Base-by-base conservation (phyloP, 2,888 invertebrate genomes). In the Synergus gifuensis region DNA sequence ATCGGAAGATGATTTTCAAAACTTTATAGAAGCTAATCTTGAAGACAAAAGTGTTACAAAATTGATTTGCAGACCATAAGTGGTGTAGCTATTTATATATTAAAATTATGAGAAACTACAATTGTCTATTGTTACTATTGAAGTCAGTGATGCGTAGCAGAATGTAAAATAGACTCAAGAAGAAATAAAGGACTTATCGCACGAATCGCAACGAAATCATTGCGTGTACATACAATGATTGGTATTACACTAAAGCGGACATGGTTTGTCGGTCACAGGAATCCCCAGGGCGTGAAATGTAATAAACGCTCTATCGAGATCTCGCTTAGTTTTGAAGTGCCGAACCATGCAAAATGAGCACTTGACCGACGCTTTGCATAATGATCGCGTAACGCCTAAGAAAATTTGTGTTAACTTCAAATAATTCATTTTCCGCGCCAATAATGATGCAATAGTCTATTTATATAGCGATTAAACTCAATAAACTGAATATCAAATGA, bases 201-300 rank as follows among this genome's bases (percentile, higher is more conserved):
- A 46, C 18, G 16, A 49, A 54, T 54, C 62, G 62, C 28, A 28
- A 14, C 11, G 62, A 62, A 62, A 62, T 60, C 22, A 60, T 60
- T 60, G 60, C 60, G 60, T 60, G 62, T 28, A 60, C 62, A 62
- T 14, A 62, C 18, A 62, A 54, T 73, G 36, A 36, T 54, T 44
- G 42, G 40, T 66, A 66, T 58, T 73, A 73, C 18, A 73, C n/a
- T 54, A 73, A 73, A 76, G 9, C 78, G 83, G 81, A 83, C 82
- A 83, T 84, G 82, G 81, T 80, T 83, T 82, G 84, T 76, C 83
- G 81, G 76, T 62, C 76, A 76, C 18, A 63, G 73, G 82, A 84
- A 84, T 79, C 82, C 63, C 14, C 82, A 80, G 76, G 80, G 82
- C 84, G 83, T 83, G 82, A 84, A 84, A 83, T 83, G 83, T 82